Evolutionary conservation across 2,113 vertebrate genomes (phyloP).

Genomic region (Protobothrops flavoviridis): DNA sequence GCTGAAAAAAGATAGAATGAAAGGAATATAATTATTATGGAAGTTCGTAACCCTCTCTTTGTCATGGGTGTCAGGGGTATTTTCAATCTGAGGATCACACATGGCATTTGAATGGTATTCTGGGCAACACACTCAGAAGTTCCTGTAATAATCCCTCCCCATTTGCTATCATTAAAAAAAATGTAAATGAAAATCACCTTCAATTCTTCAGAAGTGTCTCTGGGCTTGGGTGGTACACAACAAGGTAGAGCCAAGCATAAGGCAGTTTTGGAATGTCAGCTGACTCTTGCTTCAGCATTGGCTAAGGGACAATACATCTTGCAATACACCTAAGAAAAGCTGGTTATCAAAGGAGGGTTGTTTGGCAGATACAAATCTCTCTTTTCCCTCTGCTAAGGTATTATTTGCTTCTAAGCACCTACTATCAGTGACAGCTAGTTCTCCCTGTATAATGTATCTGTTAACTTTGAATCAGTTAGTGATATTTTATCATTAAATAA

Average conservation of each 20-base stretch:
- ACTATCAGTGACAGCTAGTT: not conserved
- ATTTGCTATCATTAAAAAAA: not conserved
- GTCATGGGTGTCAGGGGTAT: not conserved
- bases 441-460: not conserved
- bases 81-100: not conserved
- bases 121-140: not conserved
- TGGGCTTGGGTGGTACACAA: not conserved
- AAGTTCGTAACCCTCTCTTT: not conserved
- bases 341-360: not conserved
- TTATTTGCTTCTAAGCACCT: too few species aligned
- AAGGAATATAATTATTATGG: not conserved
- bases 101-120: not conserved
- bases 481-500: not conserved
- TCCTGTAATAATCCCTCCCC: not conserved
- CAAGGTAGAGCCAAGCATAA: not conserved
- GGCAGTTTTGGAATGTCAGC: not conserved
- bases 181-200: not conserved
- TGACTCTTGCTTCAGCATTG: not conserved
- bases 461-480: not conserved
- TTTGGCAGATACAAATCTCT: not conserved
- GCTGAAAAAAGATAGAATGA: not conserved
- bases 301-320: not conserved
- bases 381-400: too few species aligned
- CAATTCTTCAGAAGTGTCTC: not conserved
- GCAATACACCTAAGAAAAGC: not conserved